These are phyloP conservation scores for Mormyrus iriodes DNA, from an alignment of 2,113 vertebrate genomes.

Conservation along the genomic window DNA sequence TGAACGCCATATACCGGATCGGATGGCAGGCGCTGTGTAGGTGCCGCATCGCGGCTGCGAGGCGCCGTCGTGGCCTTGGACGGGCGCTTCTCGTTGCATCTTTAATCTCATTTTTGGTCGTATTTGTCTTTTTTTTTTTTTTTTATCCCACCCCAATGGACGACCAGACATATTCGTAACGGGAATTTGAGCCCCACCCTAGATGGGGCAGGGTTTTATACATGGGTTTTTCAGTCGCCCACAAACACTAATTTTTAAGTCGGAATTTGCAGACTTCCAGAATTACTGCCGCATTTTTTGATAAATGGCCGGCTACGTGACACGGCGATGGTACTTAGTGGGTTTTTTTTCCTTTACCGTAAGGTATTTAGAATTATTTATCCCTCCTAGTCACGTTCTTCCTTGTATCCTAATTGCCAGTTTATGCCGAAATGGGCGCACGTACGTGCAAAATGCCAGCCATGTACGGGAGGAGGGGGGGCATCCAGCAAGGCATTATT, in stretches of 20 bases:
- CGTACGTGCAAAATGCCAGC: neutral
- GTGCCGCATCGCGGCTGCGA: neutral
- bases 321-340: neutral
- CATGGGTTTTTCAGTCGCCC: neutral
- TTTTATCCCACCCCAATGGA: neutral
- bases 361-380: neutral
- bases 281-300: neutral
- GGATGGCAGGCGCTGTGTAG: neutral
- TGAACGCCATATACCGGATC: neutral
- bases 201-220: neutral
- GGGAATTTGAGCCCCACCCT: neutral
- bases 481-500: neutral
- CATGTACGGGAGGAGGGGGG: neutral
- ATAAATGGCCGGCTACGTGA: neutral
- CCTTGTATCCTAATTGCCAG: neutral
- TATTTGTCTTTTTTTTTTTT: neutral
- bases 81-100: neutral
- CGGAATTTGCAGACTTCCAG: neutral
- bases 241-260: no score
- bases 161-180: neutral
- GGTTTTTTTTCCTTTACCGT: neutral
- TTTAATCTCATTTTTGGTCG: neutral
- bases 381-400: neutral
- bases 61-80: neutral
- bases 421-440: neutral